Percentiles rank a stretch among this genome's conserved stretches.
phyloP scores from a whole-genome alignment of 2,888 invertebrate genomes.

The Agelastica alni region DNA sequence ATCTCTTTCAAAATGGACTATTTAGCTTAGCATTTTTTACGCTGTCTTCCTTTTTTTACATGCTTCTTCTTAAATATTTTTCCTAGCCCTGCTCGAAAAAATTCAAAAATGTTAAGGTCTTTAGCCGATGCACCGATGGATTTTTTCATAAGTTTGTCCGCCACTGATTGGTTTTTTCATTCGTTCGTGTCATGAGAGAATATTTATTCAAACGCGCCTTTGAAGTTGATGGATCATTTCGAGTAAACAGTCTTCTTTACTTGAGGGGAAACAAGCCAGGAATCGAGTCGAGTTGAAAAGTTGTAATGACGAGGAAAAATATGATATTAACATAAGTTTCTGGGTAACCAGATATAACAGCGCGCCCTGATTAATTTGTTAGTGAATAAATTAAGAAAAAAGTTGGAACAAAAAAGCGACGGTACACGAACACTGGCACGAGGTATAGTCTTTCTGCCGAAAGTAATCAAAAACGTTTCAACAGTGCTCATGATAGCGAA shows the following conservation, averaged over 20 bases:
- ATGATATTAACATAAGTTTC: conserved; percentile 19
- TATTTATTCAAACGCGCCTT: conserved; percentile 34
- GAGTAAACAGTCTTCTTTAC: conserved; percentile 17
- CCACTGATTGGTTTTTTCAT: conserved; percentile 13
- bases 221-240: conserved; percentile 40
- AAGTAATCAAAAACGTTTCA: too few species aligned
- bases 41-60: too few species aligned
- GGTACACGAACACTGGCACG: background rate
- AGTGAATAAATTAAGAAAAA: background rate
- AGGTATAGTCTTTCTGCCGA: too few species aligned
- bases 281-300: conserved; percentile 2
- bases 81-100: too few species aligned
- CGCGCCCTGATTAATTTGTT: conserved; percentile 17
- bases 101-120: too few species aligned
- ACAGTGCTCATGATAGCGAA: too few species aligned
- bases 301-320: conserved; percentile 15
- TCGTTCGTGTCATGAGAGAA: conserved; percentile 24
- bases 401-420: background rate
- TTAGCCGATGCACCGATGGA: too few species aligned
- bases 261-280: conserved; percentile 12
- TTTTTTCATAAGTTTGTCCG: too few species aligned
- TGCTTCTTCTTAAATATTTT: too few species aligned
- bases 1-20: too few species aligned
- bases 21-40: too few species aligned
- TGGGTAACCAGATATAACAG: conserved; percentile 10